Evolutionary conservation across 2,888 invertebrate genomes (phyloP).

Genomic region (Drosophila hamatofila): DNA sequence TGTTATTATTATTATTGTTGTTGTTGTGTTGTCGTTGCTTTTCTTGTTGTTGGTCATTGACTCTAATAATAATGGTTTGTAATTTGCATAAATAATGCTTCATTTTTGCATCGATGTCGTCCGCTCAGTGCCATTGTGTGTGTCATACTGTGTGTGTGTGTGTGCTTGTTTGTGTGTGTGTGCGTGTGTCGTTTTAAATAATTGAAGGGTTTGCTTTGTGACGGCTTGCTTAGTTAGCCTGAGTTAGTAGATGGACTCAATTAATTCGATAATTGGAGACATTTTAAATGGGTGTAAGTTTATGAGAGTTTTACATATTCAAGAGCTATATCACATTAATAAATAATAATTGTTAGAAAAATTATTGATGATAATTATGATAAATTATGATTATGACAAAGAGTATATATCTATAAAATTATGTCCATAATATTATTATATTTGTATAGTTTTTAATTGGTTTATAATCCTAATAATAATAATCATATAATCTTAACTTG

Average conservation of each 20-base stretch:
- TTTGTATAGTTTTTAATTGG: too few relatives aligned
- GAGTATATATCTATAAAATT: too few relatives aligned
- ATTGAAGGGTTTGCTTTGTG: constrained; percentile 51
- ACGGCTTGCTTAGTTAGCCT: constrained; percentile 14
- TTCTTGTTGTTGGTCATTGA: constrained; percentile 58
- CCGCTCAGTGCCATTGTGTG: not conserved
- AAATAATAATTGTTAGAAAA: not conserved
- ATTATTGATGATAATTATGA: not conserved
- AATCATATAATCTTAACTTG: too few relatives aligned
- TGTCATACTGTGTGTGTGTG: constrained; percentile 7
- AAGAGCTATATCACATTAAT: not conserved
- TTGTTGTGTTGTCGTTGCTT: constrained; percentile 15
- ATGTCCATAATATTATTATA: too few relatives aligned
- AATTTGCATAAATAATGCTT: constrained; percentile 78
- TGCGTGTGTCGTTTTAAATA: constrained; percentile 57
- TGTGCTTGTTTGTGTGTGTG: constrained; percentile 1
- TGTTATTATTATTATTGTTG: constrained; percentile 1
- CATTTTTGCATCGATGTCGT: constrained; percentile 66
- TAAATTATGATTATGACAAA: too few relatives aligned
- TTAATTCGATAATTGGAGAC: constrained; percentile 31
- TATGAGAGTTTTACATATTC: constrained; percentile 3
- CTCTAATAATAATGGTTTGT: constrained; percentile 77
- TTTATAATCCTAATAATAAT: too few relatives aligned
- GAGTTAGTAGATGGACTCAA: constrained; percentile 32
- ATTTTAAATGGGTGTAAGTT: constrained; percentile 21